A percentile compares a stretch with the other conserved stretches of the same genome.
phyloP scores from a whole-genome alignment of 1,140 invertebrate species.

The Trichonephila clavata region DNA sequence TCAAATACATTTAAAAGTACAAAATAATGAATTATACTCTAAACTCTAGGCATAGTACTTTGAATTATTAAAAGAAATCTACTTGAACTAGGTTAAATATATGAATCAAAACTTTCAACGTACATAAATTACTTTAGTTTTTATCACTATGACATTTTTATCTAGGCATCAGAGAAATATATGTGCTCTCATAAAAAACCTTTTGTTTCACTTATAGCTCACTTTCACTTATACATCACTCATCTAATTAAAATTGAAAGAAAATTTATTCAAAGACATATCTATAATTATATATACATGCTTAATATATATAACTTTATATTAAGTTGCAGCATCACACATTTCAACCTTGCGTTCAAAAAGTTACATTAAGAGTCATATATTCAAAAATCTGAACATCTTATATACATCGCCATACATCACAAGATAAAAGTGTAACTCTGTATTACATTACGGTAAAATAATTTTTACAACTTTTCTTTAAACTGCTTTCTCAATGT shows the following conservation, averaged over 20 bases:
- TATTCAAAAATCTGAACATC: background rate
- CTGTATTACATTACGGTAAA: conserved; percentile 45
- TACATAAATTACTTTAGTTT: too few relatives aligned
- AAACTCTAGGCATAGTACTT: too few relatives aligned
- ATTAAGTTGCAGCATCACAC: background rate
- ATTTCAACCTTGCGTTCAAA: background rate
- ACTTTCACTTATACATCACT: background rate
- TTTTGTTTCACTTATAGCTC: background rate
- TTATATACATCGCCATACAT: background rate
- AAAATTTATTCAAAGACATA: background rate
- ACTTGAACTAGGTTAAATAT: too few relatives aligned
- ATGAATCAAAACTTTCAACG: too few relatives aligned
- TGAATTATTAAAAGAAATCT: too few relatives aligned
- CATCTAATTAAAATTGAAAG: background rate
- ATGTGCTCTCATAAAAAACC: background rate
- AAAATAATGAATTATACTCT: too few relatives aligned
- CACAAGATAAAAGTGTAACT: conserved; percentile 50
- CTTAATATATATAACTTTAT: conserved; percentile 5
- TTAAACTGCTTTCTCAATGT: conserved; percentile 29
- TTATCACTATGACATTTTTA: background rate
- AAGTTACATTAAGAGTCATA: background rate
- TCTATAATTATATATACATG: conserved; percentile 1
- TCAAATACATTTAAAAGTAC: too few relatives aligned
- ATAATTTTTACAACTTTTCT: conserved; percentile 48
- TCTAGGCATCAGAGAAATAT: background rate